Evolutionary conservation across 2,888 invertebrate species (phyloP).

Genomic region (Heliconius aoede): DNA sequence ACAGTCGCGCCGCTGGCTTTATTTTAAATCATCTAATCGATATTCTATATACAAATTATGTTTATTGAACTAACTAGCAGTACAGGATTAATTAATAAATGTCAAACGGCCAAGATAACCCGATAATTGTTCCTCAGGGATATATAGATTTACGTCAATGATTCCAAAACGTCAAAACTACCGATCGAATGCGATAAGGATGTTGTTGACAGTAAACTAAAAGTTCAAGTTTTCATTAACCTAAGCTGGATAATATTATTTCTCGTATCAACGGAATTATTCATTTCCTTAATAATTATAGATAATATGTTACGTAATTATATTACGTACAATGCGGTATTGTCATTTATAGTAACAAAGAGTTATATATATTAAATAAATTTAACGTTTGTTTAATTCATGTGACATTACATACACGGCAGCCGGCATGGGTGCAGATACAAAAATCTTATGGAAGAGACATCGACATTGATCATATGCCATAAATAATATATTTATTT

Average conservation of each 20-base stretch:
- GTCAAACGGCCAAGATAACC: conserved; percentile 66
- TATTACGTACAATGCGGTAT: conserved; percentile 12
- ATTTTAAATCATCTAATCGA: conserved; percentile 41
- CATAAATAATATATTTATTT: not conserved
- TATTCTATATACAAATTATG: conserved; percentile 35
- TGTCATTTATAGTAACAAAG: not conserved
- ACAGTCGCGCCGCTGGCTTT: conserved; percentile 29
- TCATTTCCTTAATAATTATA: conserved; percentile 38
- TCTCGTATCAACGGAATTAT: conserved; percentile 43
- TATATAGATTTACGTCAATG: conserved; percentile 70
- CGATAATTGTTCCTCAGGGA: conserved; percentile 58
- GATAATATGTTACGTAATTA: conserved; percentile 25
- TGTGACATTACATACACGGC: not conserved
- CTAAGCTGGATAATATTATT: conserved; percentile 54
- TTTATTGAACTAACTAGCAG: conserved; percentile 39
- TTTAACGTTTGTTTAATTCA: not conserved
- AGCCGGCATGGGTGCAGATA: not conserved
- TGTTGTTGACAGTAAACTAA: conserved; percentile 59
- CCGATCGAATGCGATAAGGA: conserved; percentile 54
- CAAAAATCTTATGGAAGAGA: not conserved
- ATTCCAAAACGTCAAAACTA: conserved; percentile 57
- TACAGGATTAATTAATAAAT: conserved; percentile 64
- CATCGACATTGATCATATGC: not conserved
- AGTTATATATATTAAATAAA: conserved; percentile 12
- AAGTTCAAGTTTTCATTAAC: conserved; percentile 70